Conservation (phyloP, 92 coral and sea anemone species). For the Actinernus sp. region DNA sequence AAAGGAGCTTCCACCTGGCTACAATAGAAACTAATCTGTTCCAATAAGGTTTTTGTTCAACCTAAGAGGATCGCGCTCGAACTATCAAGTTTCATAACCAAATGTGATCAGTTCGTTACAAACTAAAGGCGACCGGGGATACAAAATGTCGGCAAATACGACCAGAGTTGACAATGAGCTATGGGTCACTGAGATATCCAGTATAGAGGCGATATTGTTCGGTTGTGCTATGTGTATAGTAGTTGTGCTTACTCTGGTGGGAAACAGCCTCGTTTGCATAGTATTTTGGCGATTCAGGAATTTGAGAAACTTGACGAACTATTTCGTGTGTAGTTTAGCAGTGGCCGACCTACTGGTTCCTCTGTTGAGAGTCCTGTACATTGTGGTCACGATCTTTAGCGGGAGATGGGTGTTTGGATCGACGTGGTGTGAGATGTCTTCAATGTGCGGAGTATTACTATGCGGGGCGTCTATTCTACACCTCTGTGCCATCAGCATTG, state of each 20-base stretch:
- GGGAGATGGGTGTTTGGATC: conserved; percentile 83
- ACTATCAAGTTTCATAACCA: too few species aligned
- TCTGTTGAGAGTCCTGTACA: conserved; percentile 71
- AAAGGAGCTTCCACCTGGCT: too few species aligned
- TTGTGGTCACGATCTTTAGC: conserved; percentile 59
- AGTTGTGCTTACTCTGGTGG: conserved; percentile 57
- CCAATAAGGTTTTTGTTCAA: too few species aligned
- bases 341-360: conserved; percentile 87
- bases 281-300: conserved; percentile 88
- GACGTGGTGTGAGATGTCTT: conserved; percentile 83
- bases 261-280: conserved; percentile 85
- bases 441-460: conserved; percentile 85
- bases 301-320: conserved; percentile 83
- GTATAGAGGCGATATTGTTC: conserved; percentile 36
- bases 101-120: too few species aligned
- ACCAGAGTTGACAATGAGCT: too few species aligned
- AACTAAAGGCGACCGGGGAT: too few species aligned
- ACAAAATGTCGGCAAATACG: too few species aligned
- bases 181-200: too few species aligned
- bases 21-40: too few species aligned
- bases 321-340: conserved; percentile 86
- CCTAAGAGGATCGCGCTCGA: too few species aligned
- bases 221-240: conserved; percentile 53
- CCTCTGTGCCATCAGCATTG: conserved; percentile 84
- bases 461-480: conserved; percentile 97